phyloP scores from a whole-genome alignment of 1,140 invertebrate species.

The Drosophila santomea region DNA sequence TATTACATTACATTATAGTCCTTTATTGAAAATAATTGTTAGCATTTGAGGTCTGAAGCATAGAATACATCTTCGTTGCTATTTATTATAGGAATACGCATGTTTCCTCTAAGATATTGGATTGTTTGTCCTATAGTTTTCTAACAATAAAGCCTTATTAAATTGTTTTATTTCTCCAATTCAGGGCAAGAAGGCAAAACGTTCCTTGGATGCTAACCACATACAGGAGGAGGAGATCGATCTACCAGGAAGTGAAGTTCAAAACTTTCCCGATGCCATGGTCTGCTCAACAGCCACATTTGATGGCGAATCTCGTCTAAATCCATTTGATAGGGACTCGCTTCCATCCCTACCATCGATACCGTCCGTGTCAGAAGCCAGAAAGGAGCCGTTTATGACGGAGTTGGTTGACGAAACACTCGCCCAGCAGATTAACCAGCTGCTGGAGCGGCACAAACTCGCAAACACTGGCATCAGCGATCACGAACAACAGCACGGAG shows the following conservation, averaged over 20 bases:
- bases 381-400: constrained; percentile 45
- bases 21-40: too few species aligned
- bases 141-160: neutral
- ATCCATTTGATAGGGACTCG: constrained; percentile 8
- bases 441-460: constrained; percentile 57
- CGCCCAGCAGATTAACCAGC: constrained; percentile 58
- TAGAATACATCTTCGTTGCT: too few species aligned
- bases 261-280: constrained; percentile 70
- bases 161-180: neutral
- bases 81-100: too few species aligned
- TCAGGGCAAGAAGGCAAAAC: neutral
- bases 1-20: neutral
- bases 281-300: constrained; percentile 70
- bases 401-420: constrained; percentile 55
- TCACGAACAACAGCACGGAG: constrained; percentile 1
- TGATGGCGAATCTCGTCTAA: constrained; percentile 55
- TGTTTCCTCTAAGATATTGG: too few species aligned
- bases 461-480: constrained; percentile 16
- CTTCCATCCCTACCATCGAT: neutral
- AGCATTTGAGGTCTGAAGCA: too few species aligned
- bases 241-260: constrained; percentile 10
- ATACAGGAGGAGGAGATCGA: neutral
- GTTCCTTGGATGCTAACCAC: neutral
- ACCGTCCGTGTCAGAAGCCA: neutral
- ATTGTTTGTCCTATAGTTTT: neutral